Evolutionary conservation across 1,140 invertebrate species (phyloP).

Genomic region (Melitaea cinxia): DNA sequence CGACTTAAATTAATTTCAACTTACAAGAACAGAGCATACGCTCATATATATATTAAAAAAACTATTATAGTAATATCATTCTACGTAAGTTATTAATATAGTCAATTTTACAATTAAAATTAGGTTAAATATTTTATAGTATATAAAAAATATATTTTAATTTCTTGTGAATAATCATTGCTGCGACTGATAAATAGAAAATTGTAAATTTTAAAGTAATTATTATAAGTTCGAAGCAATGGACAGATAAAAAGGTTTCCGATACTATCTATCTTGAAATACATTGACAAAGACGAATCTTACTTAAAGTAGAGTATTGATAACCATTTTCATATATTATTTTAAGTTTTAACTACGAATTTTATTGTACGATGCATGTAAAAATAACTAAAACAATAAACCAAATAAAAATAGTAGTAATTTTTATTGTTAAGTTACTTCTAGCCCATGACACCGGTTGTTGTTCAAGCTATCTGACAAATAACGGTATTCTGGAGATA

Average conservation of each 20-base stretch:
- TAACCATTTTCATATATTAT: too few species aligned
- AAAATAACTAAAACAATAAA: too few species aligned
- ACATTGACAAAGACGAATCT: too few species aligned
- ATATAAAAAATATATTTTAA: neutral
- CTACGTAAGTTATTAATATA: neutral
- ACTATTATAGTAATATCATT: neutral
- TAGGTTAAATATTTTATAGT: conserved; percentile 2
- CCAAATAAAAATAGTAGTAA: too few species aligned
- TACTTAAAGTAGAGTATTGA: too few species aligned
- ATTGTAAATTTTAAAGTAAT: neutral
- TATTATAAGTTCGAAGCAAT: neutral
- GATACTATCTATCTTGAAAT: neutral
- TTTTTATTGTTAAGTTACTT: too few species aligned
- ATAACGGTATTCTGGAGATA: too few species aligned
- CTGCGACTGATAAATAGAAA: conserved; percentile 8
- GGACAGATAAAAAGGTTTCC: neutral
- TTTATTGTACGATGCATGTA: too few species aligned
- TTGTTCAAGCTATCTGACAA: too few species aligned
- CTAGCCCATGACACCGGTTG: too few species aligned
- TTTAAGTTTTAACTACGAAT: too few species aligned
- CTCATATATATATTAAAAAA: neutral
- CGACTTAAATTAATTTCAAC: neutral
- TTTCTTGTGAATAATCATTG: neutral
- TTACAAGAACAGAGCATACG: neutral
- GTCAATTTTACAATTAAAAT: conserved; percentile 6